These are phyloP conservation scores for Clarias gariepinus DNA, from an alignment of 2,113 vertebrate species.

Conservation along the genomic window DNA sequence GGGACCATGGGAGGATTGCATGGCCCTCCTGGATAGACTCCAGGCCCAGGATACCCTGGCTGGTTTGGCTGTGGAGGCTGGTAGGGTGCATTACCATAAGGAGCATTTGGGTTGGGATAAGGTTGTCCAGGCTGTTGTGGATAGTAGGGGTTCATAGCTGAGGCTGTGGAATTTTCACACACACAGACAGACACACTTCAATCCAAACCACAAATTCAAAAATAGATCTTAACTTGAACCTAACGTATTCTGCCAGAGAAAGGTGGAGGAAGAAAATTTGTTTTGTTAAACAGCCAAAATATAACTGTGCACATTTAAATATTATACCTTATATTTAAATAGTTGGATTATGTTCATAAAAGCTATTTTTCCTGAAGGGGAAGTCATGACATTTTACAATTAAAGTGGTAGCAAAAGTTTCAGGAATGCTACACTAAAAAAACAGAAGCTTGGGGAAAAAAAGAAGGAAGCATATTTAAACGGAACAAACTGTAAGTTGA, in stretches of 20 bases:
- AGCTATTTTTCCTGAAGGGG: background rate
- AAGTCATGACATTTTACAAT: background rate
- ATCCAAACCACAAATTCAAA: background rate
- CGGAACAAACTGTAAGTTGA: background rate
- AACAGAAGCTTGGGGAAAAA: background rate
- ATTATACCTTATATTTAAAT: background rate
- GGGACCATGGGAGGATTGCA: background rate
- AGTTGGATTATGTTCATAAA: background rate
- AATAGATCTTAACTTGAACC: background rate
- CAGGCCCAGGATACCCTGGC: conserved; percentile 5
- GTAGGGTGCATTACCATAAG: conserved; percentile 15
- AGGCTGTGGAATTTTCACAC: background rate
- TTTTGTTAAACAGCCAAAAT: background rate
- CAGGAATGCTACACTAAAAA: background rate
- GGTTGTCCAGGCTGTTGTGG: conserved; percentile 14
- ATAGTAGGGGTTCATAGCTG: conserved; percentile 32
- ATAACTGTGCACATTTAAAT: background rate
- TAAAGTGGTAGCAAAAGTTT: background rate
- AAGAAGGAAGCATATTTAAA: background rate
- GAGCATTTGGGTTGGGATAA: conserved; percentile 26
- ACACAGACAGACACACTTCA: background rate
- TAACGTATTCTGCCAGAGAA: background rate
- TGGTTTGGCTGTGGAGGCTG: conserved; percentile 1
- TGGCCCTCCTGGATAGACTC: background rate
- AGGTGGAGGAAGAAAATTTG: background rate